Evolutionary conservation across 2,888 invertebrate species (phyloP).

Genomic region (Himalopsyche tibetana): DNA sequence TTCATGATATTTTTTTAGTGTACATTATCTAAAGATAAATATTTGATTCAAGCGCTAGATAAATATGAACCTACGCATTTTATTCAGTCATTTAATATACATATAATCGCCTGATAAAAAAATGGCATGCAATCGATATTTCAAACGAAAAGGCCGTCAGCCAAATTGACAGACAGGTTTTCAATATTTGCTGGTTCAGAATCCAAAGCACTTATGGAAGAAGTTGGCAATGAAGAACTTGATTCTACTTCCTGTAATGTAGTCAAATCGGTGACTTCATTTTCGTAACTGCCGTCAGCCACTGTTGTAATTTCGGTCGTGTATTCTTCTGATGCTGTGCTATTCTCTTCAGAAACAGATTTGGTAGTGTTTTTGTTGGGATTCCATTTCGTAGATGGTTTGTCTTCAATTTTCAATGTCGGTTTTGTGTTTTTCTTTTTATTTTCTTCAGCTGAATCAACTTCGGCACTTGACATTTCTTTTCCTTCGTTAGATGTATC

Average conservation of each 20-base stretch:
- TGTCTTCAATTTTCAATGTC: neutral
- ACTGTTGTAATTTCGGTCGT: neutral
- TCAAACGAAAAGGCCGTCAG: constrained; percentile 21
- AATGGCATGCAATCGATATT: neutral
- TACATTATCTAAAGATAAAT: too few relatives aligned
- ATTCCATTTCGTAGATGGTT: neutral
- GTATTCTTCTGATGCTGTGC: neutral
- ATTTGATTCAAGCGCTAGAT: too few relatives aligned
- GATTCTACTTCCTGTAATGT: constrained; percentile 3
- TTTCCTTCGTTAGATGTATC: neutral
- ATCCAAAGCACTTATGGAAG: neutral
- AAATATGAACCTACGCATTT: too few relatives aligned
- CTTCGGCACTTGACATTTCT: neutral
- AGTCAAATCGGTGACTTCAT: neutral
- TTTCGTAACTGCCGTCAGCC: neutral
- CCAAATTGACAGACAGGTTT: constrained; percentile 36
- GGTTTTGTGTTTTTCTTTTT: neutral
- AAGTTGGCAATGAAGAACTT: neutral
- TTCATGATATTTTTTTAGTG: too few relatives aligned
- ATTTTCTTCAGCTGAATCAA: neutral
- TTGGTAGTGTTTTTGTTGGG: neutral
- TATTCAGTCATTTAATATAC: too few relatives aligned
- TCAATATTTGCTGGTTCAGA: constrained; percentile 23
- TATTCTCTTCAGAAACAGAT: neutral
- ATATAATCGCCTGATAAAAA: neutral